Evolutionary conservation across 2,113 vertebrate species (phyloP).

Genomic region (Rhinichthys klamathensis): DNA sequence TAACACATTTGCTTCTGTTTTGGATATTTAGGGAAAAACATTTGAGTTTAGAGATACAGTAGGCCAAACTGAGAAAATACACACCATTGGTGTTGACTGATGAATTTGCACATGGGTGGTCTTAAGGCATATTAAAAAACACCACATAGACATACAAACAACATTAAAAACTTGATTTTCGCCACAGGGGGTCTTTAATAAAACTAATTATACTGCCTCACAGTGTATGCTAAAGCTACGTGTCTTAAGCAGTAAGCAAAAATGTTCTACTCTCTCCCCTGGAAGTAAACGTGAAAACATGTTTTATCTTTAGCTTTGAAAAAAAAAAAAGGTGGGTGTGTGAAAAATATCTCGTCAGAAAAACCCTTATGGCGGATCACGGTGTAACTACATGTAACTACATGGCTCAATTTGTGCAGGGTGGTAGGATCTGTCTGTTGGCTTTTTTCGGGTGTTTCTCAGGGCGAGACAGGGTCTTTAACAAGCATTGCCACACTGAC

Average conservation of each 20-base stretch:
- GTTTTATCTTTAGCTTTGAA: conserved; percentile 28
- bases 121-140: too few relatives aligned
- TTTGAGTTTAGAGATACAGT: neutral
- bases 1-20: neutral
- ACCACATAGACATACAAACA: too few relatives aligned
- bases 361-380: neutral
- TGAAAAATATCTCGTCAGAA: conserved; percentile 3
- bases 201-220: too few relatives aligned
- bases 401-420: neutral
- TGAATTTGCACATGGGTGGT: too few relatives aligned
- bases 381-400: neutral
- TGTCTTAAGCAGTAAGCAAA: neutral
- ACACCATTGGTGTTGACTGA: too few relatives aligned
- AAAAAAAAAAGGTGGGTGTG: conserved; percentile 19
- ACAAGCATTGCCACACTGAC: neutral
- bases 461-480: neutral
- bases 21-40: neutral
- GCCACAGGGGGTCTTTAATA: too few relatives aligned
- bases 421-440: neutral
- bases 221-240: too few relatives aligned
- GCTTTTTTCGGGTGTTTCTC: neutral
- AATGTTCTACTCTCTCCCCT: neutral
- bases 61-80: neutral
- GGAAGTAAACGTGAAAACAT: neutral
- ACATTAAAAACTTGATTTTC: too few relatives aligned